phyloP scores from a whole-genome alignment of 2,888 invertebrate species.

The Xestia sexstrigata region DNA sequence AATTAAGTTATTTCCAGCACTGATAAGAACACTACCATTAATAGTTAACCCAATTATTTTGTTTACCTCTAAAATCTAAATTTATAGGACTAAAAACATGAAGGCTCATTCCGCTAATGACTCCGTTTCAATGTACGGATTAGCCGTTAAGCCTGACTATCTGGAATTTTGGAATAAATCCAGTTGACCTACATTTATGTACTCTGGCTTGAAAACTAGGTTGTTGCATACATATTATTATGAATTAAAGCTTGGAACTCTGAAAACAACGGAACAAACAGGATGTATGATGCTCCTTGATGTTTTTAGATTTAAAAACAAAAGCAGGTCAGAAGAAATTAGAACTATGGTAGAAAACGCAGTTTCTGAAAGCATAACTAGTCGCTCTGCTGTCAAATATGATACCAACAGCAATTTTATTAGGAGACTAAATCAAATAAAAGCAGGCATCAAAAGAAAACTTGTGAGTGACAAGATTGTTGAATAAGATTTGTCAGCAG shows the following conservation, averaged over 20 bases:
- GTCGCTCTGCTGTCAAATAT: not conserved
- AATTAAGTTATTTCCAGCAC: not conserved
- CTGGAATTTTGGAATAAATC: constrained; percentile 70
- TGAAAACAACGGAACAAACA: constrained; percentile 15
- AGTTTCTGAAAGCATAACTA: not conserved
- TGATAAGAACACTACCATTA: not conserved
- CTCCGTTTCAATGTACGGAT: constrained; percentile 62
- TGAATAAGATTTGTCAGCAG: not conserved
- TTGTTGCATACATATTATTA: constrained; percentile 40
- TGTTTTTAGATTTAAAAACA: not conserved
- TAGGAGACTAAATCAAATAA: not conserved
- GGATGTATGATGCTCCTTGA: constrained; percentile 7
- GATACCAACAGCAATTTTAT: not conserved
- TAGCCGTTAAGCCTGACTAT: constrained; percentile 59
- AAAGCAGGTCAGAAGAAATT: not conserved
- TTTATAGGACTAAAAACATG: constrained; percentile 44
- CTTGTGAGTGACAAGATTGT: not conserved
- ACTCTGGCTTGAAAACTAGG: constrained; percentile 29
- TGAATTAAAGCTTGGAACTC: constrained; percentile 18
- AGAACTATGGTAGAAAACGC: no score
- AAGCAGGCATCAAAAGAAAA: not conserved
- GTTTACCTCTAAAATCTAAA: constrained; percentile 39
- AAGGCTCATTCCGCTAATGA: constrained; percentile 67
- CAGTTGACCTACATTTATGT: constrained; percentile 66
- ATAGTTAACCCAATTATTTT: constrained; percentile 38